Percentiles rank a stretch among this genome's conserved stretches.
Evolutionary conservation across 92 coral and sea anemone genomes (phyloP).

Genomic region (Phymanthus crucifer): DNA sequence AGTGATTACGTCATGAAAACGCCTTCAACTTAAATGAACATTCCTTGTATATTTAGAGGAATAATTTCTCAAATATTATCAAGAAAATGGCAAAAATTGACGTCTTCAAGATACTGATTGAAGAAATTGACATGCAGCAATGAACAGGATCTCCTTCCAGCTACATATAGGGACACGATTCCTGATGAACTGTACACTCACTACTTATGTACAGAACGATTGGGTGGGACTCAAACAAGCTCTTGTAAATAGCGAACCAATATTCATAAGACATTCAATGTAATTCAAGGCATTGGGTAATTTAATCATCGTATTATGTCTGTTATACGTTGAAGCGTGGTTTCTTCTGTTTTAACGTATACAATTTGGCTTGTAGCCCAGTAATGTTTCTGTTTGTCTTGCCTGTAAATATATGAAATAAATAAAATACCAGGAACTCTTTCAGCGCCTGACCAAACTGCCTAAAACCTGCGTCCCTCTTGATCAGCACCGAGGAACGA

Average conservation of each 20-base stretch:
- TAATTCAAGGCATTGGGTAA: background rate
- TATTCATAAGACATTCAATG: background rate
- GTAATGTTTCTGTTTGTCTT: background rate
- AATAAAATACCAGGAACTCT: background rate
- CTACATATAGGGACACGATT: background rate
- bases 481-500: too few relatives aligned
- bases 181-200: background rate
- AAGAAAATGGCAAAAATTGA: background rate
- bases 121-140: background rate
- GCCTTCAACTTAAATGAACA: conserved; percentile 77
- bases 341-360: background rate
- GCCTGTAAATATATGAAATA: background rate
- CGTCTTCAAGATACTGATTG: background rate
- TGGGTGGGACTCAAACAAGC: background rate
- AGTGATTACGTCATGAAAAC: conserved; percentile 99
- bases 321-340: background rate
- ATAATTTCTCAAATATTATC: background rate
- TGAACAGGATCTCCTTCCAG: background rate
- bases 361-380: background rate
- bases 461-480: too few relatives aligned
- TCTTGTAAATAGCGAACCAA: background rate
- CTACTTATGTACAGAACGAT: conserved; percentile 2
- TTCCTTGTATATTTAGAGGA: background rate
- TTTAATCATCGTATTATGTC: background rate
- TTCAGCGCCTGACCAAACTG: background rate